Percentiles rank a stretch among this genome's conserved stretches.
Conservation (phyloP, 2,113 vertebrate genomes). For the Sprattus sprattus region DNA sequence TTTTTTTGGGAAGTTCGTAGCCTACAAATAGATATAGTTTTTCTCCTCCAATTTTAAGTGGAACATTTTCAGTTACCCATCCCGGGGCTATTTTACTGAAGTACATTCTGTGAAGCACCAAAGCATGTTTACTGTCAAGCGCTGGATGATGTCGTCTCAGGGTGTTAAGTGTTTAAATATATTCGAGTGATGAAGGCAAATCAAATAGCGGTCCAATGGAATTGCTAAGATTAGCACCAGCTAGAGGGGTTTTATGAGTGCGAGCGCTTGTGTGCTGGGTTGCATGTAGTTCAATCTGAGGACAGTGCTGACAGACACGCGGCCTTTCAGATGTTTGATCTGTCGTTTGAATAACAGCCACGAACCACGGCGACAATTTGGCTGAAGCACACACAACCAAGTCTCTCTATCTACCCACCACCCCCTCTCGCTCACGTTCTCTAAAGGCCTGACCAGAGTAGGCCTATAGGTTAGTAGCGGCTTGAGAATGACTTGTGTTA, state of each 20-base stretch:
- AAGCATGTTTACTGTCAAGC: not conserved
- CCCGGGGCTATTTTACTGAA: not conserved
- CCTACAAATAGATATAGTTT: not conserved
- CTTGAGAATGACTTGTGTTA: constrained; percentile 21
- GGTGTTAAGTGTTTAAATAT: constrained; percentile 1
- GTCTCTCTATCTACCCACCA: not conserved
- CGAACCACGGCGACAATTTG: not conserved
- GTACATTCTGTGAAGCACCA: not conserved
- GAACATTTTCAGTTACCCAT: not conserved
- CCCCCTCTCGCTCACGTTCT: not conserved
- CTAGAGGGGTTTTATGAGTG: constrained; percentile 33
- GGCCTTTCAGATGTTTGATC: constrained; percentile 3
- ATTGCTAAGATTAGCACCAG: constrained; percentile 35
- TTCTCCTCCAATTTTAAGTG: not conserved
- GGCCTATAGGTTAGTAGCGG: not conserved
- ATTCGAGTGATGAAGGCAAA: constrained; percentile 21
- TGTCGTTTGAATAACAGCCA: constrained; percentile 16
- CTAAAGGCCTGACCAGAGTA: constrained; percentile 21
- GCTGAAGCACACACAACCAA: not conserved
- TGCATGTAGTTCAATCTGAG: constrained; percentile 17
- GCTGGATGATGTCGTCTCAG: constrained; percentile 4
- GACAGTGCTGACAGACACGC: constrained; percentile 35
- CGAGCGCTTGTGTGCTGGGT: constrained; percentile 16
- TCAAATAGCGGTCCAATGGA: constrained; percentile 24
- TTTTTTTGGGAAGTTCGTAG: not conserved